Evolutionary conservation across 2,888 invertebrate genomes (phyloP), one percentile per base, ranked within the genome.

Genomic region (Sarcophaga variegata): DNA sequence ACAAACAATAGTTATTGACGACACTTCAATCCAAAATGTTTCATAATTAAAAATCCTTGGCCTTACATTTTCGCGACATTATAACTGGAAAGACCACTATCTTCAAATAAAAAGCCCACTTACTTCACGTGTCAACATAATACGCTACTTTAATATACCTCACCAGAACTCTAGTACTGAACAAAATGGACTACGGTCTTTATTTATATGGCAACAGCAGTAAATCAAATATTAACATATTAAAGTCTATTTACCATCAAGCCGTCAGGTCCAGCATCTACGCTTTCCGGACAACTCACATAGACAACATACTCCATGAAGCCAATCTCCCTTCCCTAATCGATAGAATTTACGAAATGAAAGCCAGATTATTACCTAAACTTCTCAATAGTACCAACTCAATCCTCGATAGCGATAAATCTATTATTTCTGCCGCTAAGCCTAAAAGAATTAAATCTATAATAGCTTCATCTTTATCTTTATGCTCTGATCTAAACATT

Each of bases 361-460:
- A 69, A 8, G 47, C 47, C 12, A 69, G 22, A 69, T 11, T 47
- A 20, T 10, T 69, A 10, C 69, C 69, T 22, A 25, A 70, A 22
- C 47, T 70, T 5, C 47, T 70, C 22, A 71, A 71, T 12, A 71
- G 59, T 60, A 71, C 71, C 14, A 71, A 71, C 12, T 72, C 71
- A 8, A n/a, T 59, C 25, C 25, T 71, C 3, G 71, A 71, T 27
- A 27, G 45, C 8, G 71, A 70, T 25, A 25, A 11, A 10, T 59
- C 27, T 17, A 27, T 59, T 17, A 27, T 59, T 4, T 49, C 14
- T 6, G 47, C 66, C 10, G n/a, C 17, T 12, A 64, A 64, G 12
- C 22, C 63, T 63, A 20, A 71, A 59, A 59, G 49, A n/a, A 22
- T 71, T 8, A 78, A 70, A 63, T 62, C 62, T 5, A 22, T 70